Evolutionary conservation across 1,140 invertebrate genomes (phyloP), one percentile per base, ranked within the genome.

Genomic region (Macrotrachela quadricornifera): DNA sequence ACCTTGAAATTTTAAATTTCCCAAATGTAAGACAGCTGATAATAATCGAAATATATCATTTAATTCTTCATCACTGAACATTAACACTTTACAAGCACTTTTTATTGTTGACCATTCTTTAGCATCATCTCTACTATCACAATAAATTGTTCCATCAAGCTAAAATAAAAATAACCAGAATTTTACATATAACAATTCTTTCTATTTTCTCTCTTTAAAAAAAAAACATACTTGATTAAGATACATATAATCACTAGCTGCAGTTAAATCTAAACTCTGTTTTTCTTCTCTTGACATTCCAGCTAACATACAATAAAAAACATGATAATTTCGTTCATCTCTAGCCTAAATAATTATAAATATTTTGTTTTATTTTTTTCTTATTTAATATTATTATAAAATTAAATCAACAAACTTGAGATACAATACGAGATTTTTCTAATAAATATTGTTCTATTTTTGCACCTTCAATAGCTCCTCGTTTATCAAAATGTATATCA

Each of bases 371-470:
- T 91, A 68, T 16, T 86, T 85, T 14, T 85, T 66, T 52, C 87
- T n/a, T n/a, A n/a, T n/a, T n/a, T n/a, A n/a, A n/a, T n/a, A n/a
- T n/a, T n/a, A n/a, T n/a, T n/a, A n/a, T n/a, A n/a, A n/a, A 85
- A 61, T 86, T 82, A 6, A 84, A 84, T 49, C 84, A 83, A 45
- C 77, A 30, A 8, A 30, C 62, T 68, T 95, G 90, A 11, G 80
- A 84, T 9, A 96, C 88, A 61, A 96, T 91, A 54, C 92, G 77
- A 43, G 88, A 95, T 70, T 97, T 97, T 69, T 97, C 92, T 64
- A 97, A 69, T 56, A 97, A 74, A 73, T 96, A 97, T 66, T 96
- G 90, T 64, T 96, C 88, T 62, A 97, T 97, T 71, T 88, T 88
- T 13, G 91, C 91, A 18, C 91, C 91, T 72, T 95, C 90, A 55